phyloP scores from a whole-genome alignment of 2,888 invertebrate species.

The Dynastes grantii region DNA sequence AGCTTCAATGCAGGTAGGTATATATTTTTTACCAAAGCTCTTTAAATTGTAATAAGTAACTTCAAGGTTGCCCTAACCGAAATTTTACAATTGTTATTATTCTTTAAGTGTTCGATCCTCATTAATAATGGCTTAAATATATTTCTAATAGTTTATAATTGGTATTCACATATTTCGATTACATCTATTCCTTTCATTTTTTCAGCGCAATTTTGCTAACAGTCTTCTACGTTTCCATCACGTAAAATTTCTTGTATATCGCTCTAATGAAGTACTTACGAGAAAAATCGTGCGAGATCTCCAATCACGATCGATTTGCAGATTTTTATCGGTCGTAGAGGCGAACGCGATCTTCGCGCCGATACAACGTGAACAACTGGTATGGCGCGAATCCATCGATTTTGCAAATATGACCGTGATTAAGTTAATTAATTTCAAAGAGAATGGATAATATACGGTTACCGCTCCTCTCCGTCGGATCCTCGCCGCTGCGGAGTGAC shows the following conservation, averaged over 20 bases:
- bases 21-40: not conserved
- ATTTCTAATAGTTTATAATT: no score
- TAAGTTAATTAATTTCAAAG: slow-evolving; percentile 22
- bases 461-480: not conserved
- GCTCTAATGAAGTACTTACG: not conserved
- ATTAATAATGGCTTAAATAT: not conserved
- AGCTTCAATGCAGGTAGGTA: no score
- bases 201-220: no score
- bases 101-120: not conserved
- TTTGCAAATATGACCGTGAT: slow-evolving; percentile 38
- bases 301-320: slow-evolving; percentile 24
- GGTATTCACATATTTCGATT: no score
- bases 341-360: slow-evolving; percentile 14
- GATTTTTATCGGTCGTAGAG: not conserved
- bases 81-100: not conserved
- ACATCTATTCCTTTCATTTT: no score
- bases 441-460: slow-evolving; percentile 8
- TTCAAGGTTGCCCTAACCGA: not conserved
- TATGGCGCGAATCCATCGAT: slow-evolving; percentile 21
- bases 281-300: slow-evolving; percentile 19
- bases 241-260: not conserved
- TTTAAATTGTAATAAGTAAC: not conserved
- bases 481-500: not conserved
- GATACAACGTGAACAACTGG: not conserved
- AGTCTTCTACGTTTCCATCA: not conserved